These are phyloP conservation scores for Leptopterna dolabrata DNA, from an alignment of 2,888 invertebrate genomes.

Conservation along the genomic window DNA sequence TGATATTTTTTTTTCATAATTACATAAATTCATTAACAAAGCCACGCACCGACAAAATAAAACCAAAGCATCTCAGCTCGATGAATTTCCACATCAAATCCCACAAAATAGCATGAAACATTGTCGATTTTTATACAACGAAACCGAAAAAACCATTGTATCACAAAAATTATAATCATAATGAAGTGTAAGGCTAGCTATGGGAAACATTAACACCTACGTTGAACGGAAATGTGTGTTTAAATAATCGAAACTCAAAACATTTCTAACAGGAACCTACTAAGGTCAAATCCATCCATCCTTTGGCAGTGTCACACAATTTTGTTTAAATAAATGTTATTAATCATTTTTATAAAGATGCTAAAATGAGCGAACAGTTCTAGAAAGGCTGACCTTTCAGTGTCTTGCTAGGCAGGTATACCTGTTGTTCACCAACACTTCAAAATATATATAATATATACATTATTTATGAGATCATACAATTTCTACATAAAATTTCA, in stretches of 20 bases:
- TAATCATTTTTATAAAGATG: background rate
- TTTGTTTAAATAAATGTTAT: background rate
- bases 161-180: background rate
- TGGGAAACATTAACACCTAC: background rate
- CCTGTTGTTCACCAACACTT: background rate
- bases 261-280: conserved; percentile 33
- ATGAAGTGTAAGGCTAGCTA: background rate
- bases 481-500: conserved; percentile 37
- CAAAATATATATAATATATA: conserved; percentile 1
- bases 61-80: background rate
- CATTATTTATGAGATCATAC: conserved; percentile 36
- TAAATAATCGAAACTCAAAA: background rate
- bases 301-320: conserved; percentile 42
- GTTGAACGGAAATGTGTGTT: background rate
- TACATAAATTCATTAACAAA: background rate
- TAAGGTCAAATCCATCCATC: conserved; percentile 12
- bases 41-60: conserved; percentile 2
- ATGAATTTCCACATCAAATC: background rate
- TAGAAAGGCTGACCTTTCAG: background rate
- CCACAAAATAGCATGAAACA: background rate
- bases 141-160: background rate
- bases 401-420: background rate
- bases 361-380: conserved; percentile 30
- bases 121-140: background rate
- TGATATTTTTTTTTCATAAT: background rate